Evolutionary conservation across 2,113 vertebrate genomes (phyloP).

Genomic region (Jaculus jaculus): DNA sequence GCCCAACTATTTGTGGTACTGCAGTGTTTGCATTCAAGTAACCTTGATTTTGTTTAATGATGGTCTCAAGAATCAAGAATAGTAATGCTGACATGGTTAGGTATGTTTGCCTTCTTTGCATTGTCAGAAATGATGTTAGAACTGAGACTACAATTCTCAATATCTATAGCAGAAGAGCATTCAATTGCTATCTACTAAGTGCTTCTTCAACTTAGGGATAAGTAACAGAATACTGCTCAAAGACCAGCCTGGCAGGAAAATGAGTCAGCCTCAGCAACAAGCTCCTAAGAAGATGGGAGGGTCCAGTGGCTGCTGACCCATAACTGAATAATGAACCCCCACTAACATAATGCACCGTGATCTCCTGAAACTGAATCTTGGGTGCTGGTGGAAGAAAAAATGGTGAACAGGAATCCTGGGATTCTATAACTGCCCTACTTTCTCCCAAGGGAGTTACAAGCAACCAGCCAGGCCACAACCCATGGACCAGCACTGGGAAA

Average conservation of each 20-base stretch:
- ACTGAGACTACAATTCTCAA: not conserved
- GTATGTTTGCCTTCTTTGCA: constrained; percentile 5
- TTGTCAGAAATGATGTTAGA: constrained; percentile 21
- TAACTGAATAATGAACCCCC: not conserved
- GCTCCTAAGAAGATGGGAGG: not conserved
- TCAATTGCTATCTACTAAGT: not conserved
- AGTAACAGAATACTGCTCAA: not conserved
- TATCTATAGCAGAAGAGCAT: not conserved
- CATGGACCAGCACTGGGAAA: not conserved
- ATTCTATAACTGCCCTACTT: not conserved
- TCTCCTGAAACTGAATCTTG: constrained; percentile 9
- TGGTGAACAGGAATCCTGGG: not conserved
- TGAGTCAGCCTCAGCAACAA: not conserved
- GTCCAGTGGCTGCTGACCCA: not conserved
- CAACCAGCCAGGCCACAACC: not conserved
- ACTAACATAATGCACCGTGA: not conserved
- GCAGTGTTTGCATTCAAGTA: not conserved
- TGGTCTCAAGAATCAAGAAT: not conserved
- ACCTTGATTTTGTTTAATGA: not conserved
- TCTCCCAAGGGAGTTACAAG: not conserved
- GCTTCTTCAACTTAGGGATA: not conserved
- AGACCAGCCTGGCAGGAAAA: not conserved
- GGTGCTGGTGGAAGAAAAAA: not conserved
- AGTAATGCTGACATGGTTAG: not conserved
- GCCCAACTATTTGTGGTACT: too few relatives aligned